Evolutionary conservation across 2,113 vertebrate genomes (phyloP).

Genomic region (Melospiza melodia): DNA sequence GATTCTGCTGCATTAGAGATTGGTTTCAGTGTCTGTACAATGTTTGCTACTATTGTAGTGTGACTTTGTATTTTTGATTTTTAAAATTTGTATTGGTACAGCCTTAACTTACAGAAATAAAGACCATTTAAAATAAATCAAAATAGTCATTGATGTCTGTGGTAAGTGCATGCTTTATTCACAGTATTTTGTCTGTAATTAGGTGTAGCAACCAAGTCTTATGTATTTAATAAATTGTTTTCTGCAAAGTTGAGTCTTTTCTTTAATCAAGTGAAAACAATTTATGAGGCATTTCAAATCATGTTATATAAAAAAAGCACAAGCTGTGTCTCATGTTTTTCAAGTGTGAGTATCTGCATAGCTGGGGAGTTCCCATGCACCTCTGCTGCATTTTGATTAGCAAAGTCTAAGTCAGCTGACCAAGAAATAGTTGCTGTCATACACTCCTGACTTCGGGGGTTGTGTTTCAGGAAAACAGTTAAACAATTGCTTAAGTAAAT

Average conservation of each 20-base stretch:
- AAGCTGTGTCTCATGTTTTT: background rate
- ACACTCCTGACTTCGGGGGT: background rate
- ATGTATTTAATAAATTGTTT: slow-evolving; percentile 70
- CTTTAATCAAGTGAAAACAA: slow-evolving; percentile 19
- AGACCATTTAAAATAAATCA: slow-evolving; percentile 47
- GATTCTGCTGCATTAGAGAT: slow-evolving; percentile 45
- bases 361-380: background rate
- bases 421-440: background rate
- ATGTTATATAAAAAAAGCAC: background rate
- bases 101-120: slow-evolving; percentile 59
- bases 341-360: background rate
- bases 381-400: background rate
- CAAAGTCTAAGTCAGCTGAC: background rate
- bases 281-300: background rate
- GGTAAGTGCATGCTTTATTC: slow-evolving; percentile 63
- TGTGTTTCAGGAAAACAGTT: background rate
- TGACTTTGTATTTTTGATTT: slow-evolving; percentile 24
- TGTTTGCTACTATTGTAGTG: slow-evolving; percentile 53
- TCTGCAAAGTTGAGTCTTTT: slow-evolving; percentile 56
- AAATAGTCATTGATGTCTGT: slow-evolving; percentile 44
- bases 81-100: slow-evolving; percentile 40
- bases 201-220: slow-evolving; percentile 36
- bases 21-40: slow-evolving; percentile 45
- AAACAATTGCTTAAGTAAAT: background rate
- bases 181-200: slow-evolving; percentile 64